These are phyloP conservation scores for Rafetus swinhoei DNA, from an alignment of 2,113 vertebrate species.

Conservation along the genomic window DNA sequence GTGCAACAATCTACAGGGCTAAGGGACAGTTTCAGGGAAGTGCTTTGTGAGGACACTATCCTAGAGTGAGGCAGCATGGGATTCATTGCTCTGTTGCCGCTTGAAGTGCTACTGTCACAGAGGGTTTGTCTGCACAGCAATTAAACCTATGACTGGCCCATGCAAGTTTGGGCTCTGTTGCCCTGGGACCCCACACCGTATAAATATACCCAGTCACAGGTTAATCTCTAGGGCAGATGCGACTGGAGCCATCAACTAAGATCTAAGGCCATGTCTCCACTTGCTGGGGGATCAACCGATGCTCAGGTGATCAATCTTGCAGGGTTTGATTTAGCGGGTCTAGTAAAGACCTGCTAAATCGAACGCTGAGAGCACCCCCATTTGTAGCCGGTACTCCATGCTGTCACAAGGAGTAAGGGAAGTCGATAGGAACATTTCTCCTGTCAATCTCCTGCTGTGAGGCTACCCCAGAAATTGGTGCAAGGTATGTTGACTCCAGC, in stretches of 20 bases:
- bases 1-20: not conserved
- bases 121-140: too few relatives aligned
- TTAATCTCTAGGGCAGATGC: not conserved
- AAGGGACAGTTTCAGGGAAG: not conserved
- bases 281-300: too few relatives aligned
- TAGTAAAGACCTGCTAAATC: too few relatives aligned
- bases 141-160: not conserved
- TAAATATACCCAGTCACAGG: not conserved
- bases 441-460: too few relatives aligned
- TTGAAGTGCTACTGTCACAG: not conserved
- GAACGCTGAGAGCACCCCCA: too few relatives aligned
- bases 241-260: not conserved
- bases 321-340: too few relatives aligned
- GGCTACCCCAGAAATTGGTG: too few relatives aligned
- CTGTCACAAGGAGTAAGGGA: too few relatives aligned
- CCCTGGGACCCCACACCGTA: not conserved
- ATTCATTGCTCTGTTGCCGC: not conserved
- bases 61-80: not conserved
- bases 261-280: not conserved
- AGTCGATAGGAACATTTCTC: too few relatives aligned
- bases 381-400: too few relatives aligned
- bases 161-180: not conserved
- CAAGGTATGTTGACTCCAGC: too few relatives aligned
- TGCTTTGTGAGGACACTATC: not conserved
- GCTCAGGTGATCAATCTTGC: too few relatives aligned